These are phyloP conservation scores for Thecocarcelia acutangulata DNA, from an alignment of 2,888 invertebrate species.

Conservation along the genomic window DNA sequence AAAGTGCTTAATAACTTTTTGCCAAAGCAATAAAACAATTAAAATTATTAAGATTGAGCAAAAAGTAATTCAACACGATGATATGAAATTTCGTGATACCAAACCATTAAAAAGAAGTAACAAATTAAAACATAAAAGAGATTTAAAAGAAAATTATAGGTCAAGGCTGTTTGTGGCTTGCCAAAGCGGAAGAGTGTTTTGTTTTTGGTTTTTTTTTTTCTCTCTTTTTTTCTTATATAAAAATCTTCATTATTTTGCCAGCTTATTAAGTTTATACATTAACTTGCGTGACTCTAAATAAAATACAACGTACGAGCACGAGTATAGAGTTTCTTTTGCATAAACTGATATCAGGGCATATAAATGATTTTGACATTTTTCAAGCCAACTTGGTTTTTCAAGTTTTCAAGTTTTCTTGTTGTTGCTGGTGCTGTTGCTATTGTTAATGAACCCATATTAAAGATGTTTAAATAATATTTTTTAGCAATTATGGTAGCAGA, in stretches of 20 bases:
- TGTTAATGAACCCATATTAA: conserved; percentile 4
- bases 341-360: conserved; percentile 20
- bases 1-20: too few species aligned
- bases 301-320: neutral
- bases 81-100: neutral
- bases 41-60: too few species aligned
- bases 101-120: neutral
- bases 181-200: conserved; percentile 30
- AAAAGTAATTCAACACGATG: conserved; percentile 11
- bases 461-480: neutral
- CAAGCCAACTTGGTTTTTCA: conserved; percentile 49
- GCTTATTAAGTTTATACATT: neutral
- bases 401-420: conserved; percentile 32
- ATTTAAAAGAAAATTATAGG: conserved; percentile 17
- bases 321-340: conserved; percentile 15
- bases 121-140: neutral
- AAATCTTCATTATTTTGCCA: neutral
- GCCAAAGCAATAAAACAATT: too few species aligned
- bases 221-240: too few species aligned
- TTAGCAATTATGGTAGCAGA: neutral
- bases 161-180: conserved; percentile 42
- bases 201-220: too few species aligned
- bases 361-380: conserved; percentile 59
- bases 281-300: conserved; percentile 38
- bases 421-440: too few species aligned